A percentile compares a stretch with the other conserved stretches of the same genome.
phyloP scores from a whole-genome alignment of 64 coral and sea anemone species.

The Dendronephthya gigantea region DNA sequence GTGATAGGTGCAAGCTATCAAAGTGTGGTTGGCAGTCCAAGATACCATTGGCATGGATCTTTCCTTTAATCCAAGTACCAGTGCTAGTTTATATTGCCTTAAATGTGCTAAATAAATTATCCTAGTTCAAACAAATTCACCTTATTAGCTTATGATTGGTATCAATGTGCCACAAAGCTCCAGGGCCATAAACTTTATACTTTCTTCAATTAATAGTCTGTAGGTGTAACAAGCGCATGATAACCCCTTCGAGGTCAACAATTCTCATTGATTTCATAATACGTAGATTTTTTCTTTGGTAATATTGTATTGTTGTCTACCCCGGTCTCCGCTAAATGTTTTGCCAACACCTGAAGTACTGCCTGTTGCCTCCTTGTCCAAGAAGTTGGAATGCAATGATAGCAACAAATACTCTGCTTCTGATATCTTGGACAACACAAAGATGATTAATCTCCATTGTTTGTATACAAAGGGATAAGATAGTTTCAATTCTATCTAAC shows the following conservation, averaged over 20 bases:
- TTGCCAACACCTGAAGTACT: background rate
- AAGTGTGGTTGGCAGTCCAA: no score
- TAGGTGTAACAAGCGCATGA: background rate
- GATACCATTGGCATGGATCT: no score
- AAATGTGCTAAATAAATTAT: no score
- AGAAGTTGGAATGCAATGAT: background rate
- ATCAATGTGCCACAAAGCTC: conserved; percentile 17
- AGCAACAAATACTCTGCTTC: conserved; percentile 2
- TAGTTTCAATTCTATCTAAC: background rate
- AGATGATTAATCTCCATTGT: background rate
- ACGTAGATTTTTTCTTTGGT: background rate
- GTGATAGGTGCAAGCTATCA: no score
- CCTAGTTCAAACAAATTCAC: background rate
- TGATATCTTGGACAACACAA: background rate
- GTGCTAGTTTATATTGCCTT: no score
- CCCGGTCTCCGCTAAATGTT: background rate
- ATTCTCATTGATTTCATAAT: background rate
- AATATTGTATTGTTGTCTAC: background rate
- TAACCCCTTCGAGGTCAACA: background rate
- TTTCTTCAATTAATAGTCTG: conserved; percentile 13
- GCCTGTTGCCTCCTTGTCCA: background rate
- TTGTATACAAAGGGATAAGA: conserved; percentile 10
- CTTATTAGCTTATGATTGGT: conserved; percentile 8
- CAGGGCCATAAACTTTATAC: conserved; percentile 18
- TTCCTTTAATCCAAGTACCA: no score